Percentiles rank a stretch among this genome's conserved stretches.
Evolutionary conservation across 2,113 vertebrate genomes (phyloP).

Genomic region (Peromyscus californicus): DNA sequence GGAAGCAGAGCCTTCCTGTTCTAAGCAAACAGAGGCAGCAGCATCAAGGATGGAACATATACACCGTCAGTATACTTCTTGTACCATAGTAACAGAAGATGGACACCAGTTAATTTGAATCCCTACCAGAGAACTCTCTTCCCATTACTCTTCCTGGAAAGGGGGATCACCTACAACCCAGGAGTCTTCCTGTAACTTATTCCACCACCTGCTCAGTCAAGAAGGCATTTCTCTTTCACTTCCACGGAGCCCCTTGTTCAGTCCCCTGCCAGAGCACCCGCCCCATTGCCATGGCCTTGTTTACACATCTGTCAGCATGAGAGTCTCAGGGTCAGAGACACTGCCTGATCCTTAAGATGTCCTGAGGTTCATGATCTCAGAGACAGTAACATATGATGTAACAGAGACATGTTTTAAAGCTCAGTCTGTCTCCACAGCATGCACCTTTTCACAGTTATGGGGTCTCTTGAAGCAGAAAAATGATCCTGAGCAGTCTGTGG

Average conservation of each 20-base stretch:
- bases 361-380: constrained; percentile 3
- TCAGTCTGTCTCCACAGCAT: constrained; percentile 20
- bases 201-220: not conserved
- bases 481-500: not conserved
- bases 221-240: not conserved
- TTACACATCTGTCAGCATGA: not conserved
- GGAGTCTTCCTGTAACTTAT: constrained; percentile 16
- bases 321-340: constrained; percentile 37
- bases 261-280: not conserved
- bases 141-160: not conserved
- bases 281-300: not conserved
- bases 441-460: not conserved
- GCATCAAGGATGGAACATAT: not conserved
- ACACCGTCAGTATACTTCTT: not conserved
- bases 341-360: not conserved
- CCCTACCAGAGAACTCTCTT: not conserved
- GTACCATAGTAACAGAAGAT: not conserved
- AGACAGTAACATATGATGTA: constrained; percentile 10
- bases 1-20: constrained; percentile 42
- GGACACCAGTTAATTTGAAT: not conserved
- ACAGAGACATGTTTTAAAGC: constrained; percentile 14
- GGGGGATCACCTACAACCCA: not conserved
- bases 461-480: not conserved
- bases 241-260: not conserved
- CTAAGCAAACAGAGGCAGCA: constrained; percentile 18